Conservation (phyloP, 1,140 invertebrate genomes). For the Drosophila navojoa region DNA sequence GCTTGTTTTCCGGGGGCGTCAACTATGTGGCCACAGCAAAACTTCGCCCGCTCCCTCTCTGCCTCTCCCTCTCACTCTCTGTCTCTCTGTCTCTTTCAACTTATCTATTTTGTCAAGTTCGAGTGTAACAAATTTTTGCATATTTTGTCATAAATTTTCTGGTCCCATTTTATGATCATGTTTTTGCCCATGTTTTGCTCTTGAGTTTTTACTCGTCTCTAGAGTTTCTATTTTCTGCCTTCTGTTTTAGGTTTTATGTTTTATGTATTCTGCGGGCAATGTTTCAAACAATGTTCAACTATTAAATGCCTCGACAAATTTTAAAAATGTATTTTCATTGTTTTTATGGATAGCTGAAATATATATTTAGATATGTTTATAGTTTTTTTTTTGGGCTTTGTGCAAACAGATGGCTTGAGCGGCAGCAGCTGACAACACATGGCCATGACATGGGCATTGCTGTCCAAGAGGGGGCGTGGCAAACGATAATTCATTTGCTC, state of each 20-base stretch:
- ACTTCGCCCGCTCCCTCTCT: background rate
- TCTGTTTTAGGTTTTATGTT: background rate
- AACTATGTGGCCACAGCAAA: conserved; percentile 36
- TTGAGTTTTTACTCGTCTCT: conserved; percentile 3
- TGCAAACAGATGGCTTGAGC: conserved; percentile 18
- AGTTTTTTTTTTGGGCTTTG: background rate
- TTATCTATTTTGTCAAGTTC: conserved; percentile 51
- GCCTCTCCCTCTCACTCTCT: too few species aligned
- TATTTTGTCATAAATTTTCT: conserved; percentile 55
- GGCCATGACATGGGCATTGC: conserved; percentile 12
- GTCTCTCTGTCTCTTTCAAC: background rate
- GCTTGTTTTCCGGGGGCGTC: conserved; percentile 35
- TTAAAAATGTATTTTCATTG: conserved; percentile 44
- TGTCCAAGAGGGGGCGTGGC: background rate
- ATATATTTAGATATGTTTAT: conserved; percentile 40
- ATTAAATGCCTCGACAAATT: conserved; percentile 43
- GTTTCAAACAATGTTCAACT: conserved; percentile 28
- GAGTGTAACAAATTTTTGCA: conserved; percentile 53
- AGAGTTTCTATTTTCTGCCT: background rate
- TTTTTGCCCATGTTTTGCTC: conserved; percentile 40
- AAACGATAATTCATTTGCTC: conserved; percentile 27
- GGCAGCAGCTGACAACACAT: conserved; percentile 30
- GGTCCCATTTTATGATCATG: conserved; percentile 40
- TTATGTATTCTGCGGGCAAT: conserved; percentile 8
- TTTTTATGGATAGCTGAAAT: conserved; percentile 16